A percentile compares a stretch with the other conserved stretches of the same genome.
phyloP scores from a whole-genome alignment of 2,888 invertebrate species.

The Hydriomena furcata region DNA sequence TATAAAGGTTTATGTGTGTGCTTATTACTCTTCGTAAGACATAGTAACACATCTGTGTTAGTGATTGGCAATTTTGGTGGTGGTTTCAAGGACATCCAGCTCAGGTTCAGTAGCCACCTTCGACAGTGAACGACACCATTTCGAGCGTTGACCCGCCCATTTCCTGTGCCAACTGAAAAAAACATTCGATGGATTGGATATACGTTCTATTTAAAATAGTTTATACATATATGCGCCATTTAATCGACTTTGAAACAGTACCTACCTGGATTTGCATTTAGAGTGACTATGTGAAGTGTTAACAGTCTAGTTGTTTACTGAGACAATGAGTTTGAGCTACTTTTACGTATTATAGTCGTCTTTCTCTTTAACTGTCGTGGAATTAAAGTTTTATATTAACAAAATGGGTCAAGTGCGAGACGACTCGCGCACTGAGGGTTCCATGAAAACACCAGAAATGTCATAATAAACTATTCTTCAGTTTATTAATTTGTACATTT shows the following conservation, averaged over 20 bases:
- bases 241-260: constrained; percentile 72
- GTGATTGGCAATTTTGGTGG: constrained; percentile 69
- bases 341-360: constrained; percentile 13
- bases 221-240: constrained; percentile 58
- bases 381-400: background rate
- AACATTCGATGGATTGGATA: constrained; percentile 57
- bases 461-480: no score
- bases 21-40: constrained; percentile 47
- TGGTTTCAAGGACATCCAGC: constrained; percentile 76
- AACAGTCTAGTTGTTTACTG: constrained; percentile 49
- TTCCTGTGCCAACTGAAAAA: constrained; percentile 72
- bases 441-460: no score
- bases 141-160: constrained; percentile 73
- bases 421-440: no score
- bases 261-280: constrained; percentile 58
- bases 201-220: constrained; percentile 56
- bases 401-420: no score
- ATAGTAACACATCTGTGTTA: constrained; percentile 49
- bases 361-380: constrained; percentile 2
- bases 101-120: constrained; percentile 78
- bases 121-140: constrained; percentile 77
- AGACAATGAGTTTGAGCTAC: constrained; percentile 37
- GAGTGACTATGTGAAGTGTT: constrained; percentile 54
- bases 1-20: constrained; percentile 45
- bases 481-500: no score